Percentiles rank a stretch among this genome's conserved stretches.
Evolutionary conservation across 2,113 vertebrate genomes (phyloP).

Genomic region (Megaceryle torquata): DNA sequence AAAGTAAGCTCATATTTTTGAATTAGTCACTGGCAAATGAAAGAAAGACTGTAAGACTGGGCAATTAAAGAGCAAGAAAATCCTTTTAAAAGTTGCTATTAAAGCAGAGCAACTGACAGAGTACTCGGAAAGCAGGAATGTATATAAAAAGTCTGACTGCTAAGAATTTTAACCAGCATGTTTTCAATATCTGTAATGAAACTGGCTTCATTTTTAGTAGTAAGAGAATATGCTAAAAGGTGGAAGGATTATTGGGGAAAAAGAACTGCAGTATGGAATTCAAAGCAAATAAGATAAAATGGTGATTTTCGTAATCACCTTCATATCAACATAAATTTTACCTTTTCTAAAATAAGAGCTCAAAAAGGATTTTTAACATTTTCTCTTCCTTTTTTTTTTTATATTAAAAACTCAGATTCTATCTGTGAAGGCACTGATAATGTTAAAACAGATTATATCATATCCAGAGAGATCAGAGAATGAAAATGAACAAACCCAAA

Average conservation of each 20-base stretch:
- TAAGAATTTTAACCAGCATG: slow-evolving; percentile 17
- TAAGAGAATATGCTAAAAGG: background rate
- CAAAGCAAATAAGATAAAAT: background rate
- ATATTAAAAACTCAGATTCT: background rate
- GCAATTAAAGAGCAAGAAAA: slow-evolving; percentile 49
- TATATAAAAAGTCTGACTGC: background rate
- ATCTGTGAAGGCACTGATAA: background rate
- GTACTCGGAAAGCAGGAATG: background rate
- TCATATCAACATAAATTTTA: background rate
- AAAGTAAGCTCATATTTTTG: slow-evolving; percentile 49
- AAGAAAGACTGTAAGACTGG: slow-evolving; percentile 12
- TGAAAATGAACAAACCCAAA: background rate
- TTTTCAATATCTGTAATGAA: background rate
- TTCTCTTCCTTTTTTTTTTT: background rate
- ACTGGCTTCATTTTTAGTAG: background rate
- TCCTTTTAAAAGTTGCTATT: slow-evolving; percentile 34
- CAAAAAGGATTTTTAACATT: background rate
- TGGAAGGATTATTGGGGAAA: background rate
- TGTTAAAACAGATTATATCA: background rate
- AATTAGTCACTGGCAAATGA: slow-evolving; percentile 52
- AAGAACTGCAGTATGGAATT: background rate
- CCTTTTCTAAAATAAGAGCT: background rate
- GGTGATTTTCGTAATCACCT: background rate
- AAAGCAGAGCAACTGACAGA: slow-evolving; percentile 17
- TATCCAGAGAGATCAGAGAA: background rate